Base-by-base conservation (phyloP, 2,113 vertebrate species). In the Oncorhynchus tshawytscha region DNA sequence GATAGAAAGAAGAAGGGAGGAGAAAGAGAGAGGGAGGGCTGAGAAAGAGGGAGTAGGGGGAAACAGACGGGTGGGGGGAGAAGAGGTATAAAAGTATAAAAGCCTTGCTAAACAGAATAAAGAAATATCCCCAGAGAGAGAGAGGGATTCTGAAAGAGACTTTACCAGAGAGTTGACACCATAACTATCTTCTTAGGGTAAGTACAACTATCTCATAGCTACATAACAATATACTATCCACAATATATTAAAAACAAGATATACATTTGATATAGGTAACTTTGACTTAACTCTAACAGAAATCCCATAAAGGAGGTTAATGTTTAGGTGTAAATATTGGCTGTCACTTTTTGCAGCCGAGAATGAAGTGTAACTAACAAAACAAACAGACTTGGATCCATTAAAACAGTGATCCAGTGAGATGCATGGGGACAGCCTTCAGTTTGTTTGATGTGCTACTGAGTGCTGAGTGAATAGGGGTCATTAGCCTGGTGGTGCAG, bases 51-150 rank as follows among this genome's bases (percentile, higher is more conserved):
- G 78, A 73, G 84, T 67, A 76, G 76, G 86, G 59, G 70, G 8
- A 49, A 72, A 57, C 20, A 60, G 54, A 18, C 72, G 13, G 81
- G 81, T 84, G 87, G 86, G 84, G 87, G 87, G 86, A 71, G 20
- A 34, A 75, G 76, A 78, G 82, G 86, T 86, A 78, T 39, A 39
- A 39, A 8, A 72, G 85, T 93, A 93, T 93, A 94, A 90, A 91
- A 88, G 80, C 72, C 18, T 74, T 62, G 76, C 70, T 73, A 72
- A 74, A 71, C 73, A 74, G 88, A 88, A 89, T 91, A 82, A 82
- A 76, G 73, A 74, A 78, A 86, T 89, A 90, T 86, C 90, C 71
- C 81, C 70, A 60, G 5, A 85, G 75, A 80, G 60, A 78, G 62
- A 79, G 77, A n/a, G 68, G 78, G 60, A 59, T 45, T 45, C 29